Base-by-base conservation (phyloP, 2,888 invertebrate species). In the Melanostoma mellinum region DNA sequence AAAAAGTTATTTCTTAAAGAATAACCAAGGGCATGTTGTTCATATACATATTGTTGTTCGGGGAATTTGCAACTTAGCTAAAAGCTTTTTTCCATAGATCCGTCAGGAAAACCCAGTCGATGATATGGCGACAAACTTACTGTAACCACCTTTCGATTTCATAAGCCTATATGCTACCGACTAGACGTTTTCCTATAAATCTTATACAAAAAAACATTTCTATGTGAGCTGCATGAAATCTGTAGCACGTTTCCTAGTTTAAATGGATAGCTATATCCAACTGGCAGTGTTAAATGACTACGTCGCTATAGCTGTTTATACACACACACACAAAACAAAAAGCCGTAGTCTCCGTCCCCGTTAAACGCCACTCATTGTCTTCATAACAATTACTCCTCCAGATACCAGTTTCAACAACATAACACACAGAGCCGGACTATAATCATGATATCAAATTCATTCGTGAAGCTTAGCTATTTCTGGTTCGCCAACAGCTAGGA, bases 361-460 rank as follows among this genome's bases (percentile, higher is more conserved):
- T n/a, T 50, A 6, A 10, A 46, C 36, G 60, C 55, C 48, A 65
- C 46, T 77, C 35, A 81, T 76, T 81, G 77, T 81, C 71, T 81
- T 68, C 72, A 50, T 52, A 82, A 82, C 77, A 77, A 77, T 77
- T 77, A 73, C 72, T 77, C 77, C 67, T 55, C 44, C 3, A 77
- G 73, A 46, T 72, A 55, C 63, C 50, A 72, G 60, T 60, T 32
- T 6, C 38, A 58, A 61, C 33, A 35, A 4, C 44, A 61, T 30
- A 6, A 8, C 56, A 20, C 10, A 4, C 44, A 40, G 33, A 32
- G 10, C 48, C 32, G 72, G 52, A 72, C 61, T 48, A 38, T 38
- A 77, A 68, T 58, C 77, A 74, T 42, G 78, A 78, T 82, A 82
- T 82, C 82, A 78, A 82, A 69, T 82, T 73, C 42, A 32, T 32